Conservation (phyloP, 2,113 vertebrate species). For the Syngnathus floridae region DNA sequence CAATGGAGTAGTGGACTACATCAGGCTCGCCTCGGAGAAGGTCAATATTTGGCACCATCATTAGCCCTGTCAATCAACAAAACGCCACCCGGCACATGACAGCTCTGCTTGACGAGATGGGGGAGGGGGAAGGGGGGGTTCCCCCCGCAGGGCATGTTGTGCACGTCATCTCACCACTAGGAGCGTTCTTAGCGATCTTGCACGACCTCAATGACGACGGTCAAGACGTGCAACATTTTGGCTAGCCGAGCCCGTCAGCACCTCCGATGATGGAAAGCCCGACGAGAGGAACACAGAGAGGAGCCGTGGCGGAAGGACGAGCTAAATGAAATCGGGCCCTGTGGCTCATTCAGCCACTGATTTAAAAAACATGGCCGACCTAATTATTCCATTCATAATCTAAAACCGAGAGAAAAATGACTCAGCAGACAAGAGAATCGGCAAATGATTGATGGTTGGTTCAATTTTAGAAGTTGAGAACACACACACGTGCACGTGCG, state of each 20-base stretch:
- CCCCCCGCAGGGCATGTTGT: conserved; percentile 19
- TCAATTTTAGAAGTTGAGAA: conserved; percentile 4
- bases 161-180: conserved; percentile 12
- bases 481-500: background rate
- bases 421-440: background rate
- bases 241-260: no score
- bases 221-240: background rate
- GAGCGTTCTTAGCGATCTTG: conserved; percentile 10
- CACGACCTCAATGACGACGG: background rate
- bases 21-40: conserved; percentile 9
- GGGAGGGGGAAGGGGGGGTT: conserved; percentile 1
- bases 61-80: conserved; percentile 22
- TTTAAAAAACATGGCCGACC: conserved; percentile 61
- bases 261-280: conserved; percentile 18
- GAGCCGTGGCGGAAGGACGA: background rate
- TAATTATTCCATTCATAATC: conserved; percentile 70
- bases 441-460: conserved; percentile 2
- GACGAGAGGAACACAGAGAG: conserved; percentile 24
- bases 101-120: background rate
- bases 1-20: background rate
- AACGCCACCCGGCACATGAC: background rate
- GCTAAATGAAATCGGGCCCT: conserved; percentile 48
- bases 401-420: conserved; percentile 47
- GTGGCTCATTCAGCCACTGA: conserved; percentile 50
- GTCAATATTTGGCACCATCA: conserved; percentile 9